Evolutionary conservation across 2,113 vertebrate species (phyloP), one percentile per base, ranked within the genome.

Genomic region (Rhinogobius similis): DNA sequence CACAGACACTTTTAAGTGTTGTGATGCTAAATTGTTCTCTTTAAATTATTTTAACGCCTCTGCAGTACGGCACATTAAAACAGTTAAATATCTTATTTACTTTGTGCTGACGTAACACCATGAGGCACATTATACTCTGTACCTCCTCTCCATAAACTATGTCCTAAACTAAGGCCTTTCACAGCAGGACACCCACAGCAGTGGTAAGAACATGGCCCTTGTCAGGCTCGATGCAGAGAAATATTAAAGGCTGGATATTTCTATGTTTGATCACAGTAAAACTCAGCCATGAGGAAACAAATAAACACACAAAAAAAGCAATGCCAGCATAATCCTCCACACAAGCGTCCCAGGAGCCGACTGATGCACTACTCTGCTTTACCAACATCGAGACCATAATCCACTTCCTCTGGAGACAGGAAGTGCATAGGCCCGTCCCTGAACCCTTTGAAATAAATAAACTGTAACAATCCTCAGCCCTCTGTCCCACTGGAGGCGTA

Each of bases 231-330:
- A 80, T 85, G 84, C 81, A 81, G 86, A 78, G 74, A 79, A 78
- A 81, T 84, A 86, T 77, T 77, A 83, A 84, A 84, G 82, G 86
- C 82, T 85, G 18, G 78, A 77, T 87, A 85, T 67, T 75, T 81
- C 81, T 87, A 84, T 72, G 62, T 72, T 81, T 86, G 82, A 86
- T 92, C 88, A 90, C 88, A 87, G 87, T 88, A 83, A 86, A 86
- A 89, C 75, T 86, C 86, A 82, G 83, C 80, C 67, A 75, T 82
- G 82, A 87, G 73, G 82, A 74, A 72, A 72, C 82, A 89, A 90
- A 90, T 89, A 86, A 90, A 91, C 89, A 90, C 75, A 87, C 67
- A 62, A 70, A 75, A 84, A 90, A 59, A 73, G 86, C 85, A 81
- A 85, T 87, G 89, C 84, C 84, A 79, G 83, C 86, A 83, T 72